Evolutionary conservation across 1,140 invertebrate genomes (phyloP).

Genomic region (Rhyacophila brunnea): DNA sequence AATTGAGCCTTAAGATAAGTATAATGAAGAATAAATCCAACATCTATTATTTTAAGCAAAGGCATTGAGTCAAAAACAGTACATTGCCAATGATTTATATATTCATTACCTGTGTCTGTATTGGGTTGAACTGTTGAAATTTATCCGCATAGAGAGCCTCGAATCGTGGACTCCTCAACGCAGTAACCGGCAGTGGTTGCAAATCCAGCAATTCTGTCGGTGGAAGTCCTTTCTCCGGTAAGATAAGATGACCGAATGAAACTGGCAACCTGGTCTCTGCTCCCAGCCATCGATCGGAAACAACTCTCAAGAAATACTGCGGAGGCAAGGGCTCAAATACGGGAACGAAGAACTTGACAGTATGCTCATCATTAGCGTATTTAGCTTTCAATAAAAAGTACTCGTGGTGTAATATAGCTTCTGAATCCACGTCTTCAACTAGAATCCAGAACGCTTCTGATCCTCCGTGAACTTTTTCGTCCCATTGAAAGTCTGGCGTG

Average conservation of each 20-base stretch:
- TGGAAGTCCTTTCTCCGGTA: conserved; percentile 97
- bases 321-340: conserved; percentile 98
- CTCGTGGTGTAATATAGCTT: conserved; percentile 91
- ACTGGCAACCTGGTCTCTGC: conserved; percentile 96
- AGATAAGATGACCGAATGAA: conserved; percentile 94
- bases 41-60: no score
- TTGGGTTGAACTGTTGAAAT: conserved; percentile 96
- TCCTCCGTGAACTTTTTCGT: conserved; percentile 93
- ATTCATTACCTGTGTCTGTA: conserved; percentile 85
- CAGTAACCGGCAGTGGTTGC: conserved; percentile 90
- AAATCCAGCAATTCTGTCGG: conserved; percentile 98
- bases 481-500: conserved; percentile 99
- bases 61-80: no score
- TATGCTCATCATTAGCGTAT: conserved; percentile 92
- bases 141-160: conserved; percentile 78
- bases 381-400: conserved; percentile 96
- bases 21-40: no score
- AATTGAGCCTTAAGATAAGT: no score
- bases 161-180: conserved; percentile 79
- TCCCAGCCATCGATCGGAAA: conserved; percentile 82
- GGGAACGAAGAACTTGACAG: conserved; percentile 97
- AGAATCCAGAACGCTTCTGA: conserved; percentile 99
- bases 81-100: no score
- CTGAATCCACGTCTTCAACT: conserved; percentile 97
- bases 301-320: conserved; percentile 91